phyloP scores from a whole-genome alignment of 30 jellyfish, hydroid and myxozoan genomes.

The Turritopsis dohrnii region DNA sequence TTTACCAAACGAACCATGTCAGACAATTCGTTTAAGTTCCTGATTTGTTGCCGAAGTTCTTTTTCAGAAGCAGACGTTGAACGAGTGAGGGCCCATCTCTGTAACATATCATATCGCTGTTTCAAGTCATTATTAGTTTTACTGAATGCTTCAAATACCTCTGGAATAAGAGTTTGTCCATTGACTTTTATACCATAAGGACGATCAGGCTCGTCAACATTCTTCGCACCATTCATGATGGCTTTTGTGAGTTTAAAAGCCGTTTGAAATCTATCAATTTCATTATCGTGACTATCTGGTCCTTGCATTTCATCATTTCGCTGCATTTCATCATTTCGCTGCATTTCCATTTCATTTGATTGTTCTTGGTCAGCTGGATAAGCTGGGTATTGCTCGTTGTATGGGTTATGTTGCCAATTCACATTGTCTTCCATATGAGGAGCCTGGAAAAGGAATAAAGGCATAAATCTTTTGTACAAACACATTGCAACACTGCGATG shows the following conservation, averaged over 20 bases:
- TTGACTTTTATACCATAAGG: slow-evolving; percentile 7
- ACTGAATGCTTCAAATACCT: slow-evolving; percentile 33
- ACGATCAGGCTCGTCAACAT: slow-evolving; percentile 13
- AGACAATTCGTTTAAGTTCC: slow-evolving; percentile 26
- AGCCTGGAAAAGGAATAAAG: not conserved
- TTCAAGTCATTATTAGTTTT: slow-evolving; percentile 31
- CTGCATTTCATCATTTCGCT: not conserved
- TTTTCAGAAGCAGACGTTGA: slow-evolving; percentile 1
- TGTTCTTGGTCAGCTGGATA: not conserved
- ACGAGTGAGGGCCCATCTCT: slow-evolving; percentile 18
- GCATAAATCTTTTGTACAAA: no score
- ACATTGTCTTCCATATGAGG: not conserved
- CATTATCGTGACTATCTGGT: not conserved
- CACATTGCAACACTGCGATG: no score
- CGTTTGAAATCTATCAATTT: slow-evolving; percentile 8
- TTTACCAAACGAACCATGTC: slow-evolving; percentile 31
- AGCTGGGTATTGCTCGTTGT: not conserved
- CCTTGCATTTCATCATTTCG: not conserved
- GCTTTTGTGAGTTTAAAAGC: slow-evolving; percentile 30
- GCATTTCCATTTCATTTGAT: not conserved
- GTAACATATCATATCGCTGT: slow-evolving; percentile 24
- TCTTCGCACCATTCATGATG: slow-evolving; percentile 28
- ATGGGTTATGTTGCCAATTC: not conserved
- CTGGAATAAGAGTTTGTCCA: slow-evolving; percentile 31
- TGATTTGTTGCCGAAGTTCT: slow-evolving; percentile 20